Evolutionary conservation across 2,797 vertebrate species (phyloP).

Genomic region (Gymnothorax reevesii): DNA sequence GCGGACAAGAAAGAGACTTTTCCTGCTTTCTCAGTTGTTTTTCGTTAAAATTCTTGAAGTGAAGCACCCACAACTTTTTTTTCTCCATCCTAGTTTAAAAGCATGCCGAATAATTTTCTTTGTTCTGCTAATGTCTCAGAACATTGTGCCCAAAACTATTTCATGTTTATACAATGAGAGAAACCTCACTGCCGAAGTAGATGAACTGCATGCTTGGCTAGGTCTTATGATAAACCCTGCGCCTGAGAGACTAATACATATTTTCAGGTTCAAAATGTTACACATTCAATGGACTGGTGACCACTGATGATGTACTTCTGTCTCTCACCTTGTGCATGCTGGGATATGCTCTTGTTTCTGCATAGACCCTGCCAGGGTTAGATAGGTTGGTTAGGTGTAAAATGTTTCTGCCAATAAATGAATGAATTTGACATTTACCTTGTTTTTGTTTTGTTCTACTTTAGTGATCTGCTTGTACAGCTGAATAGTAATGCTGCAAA

Average conservation of each 20-base stretch:
- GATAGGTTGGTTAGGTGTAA: too few species aligned
- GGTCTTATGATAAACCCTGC: neutral
- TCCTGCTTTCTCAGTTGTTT: neutral
- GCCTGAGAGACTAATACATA: neutral
- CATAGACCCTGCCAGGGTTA: too few species aligned
- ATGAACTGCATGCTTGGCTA: neutral
- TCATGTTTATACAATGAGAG: neutral
- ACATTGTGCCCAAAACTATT: neutral
- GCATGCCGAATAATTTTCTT: neutral
- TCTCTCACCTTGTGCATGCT: too few species aligned
- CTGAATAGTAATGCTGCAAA: neutral
- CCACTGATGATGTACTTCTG: too few species aligned
- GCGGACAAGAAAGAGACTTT: neutral
- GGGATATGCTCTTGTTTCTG: too few species aligned
- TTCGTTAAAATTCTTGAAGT: slow-evolving; percentile 8
- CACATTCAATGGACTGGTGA: too few species aligned
- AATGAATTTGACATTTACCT: neutral
- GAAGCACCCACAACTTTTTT: neutral
- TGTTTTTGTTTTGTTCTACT: neutral
- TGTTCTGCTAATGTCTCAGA: neutral
- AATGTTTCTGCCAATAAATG: neutral
- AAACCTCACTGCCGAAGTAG: neutral
- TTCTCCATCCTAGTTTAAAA: neutral
- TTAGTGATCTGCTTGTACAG: neutral
- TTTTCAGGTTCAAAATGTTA: neutral